Conservation (phyloP, 2,797 vertebrate genomes). For the Rhynchonycteris naso region DNA sequence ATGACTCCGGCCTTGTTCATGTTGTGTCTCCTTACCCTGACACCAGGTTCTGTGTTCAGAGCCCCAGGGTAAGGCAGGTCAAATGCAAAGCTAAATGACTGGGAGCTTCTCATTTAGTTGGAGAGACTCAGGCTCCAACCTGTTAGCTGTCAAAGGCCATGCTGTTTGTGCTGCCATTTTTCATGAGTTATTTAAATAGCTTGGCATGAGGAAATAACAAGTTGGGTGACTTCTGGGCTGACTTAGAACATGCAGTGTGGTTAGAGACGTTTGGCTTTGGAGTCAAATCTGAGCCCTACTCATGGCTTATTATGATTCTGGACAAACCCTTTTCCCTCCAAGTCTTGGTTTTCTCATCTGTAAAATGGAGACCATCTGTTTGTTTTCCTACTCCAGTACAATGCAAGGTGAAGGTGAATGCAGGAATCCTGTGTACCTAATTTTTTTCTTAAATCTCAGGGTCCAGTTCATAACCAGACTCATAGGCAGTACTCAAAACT, state of each 20-base stretch:
- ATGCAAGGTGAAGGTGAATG: background rate
- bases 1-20: background rate
- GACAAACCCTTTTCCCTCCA: background rate
- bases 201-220: background rate
- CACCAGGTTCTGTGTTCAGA: background rate
- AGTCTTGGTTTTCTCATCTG: background rate
- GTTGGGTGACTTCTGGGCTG: background rate
- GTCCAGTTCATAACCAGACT: background rate
- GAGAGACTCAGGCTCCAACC: background rate
- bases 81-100: background rate
- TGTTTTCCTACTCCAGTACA: background rate
- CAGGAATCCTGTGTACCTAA: background rate
- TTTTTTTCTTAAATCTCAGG: background rate
- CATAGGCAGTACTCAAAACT: background rate
- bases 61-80: background rate
- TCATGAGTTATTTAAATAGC: background rate
- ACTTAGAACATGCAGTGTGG: no score
- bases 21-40: background rate
- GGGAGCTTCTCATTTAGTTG: background rate
- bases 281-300: background rate
- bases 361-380: background rate
- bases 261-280: background rate
- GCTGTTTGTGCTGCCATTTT: background rate
- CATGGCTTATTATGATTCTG: background rate
- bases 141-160: rapidly evolving